Percentiles rank a stretch among this genome's conserved stretches.
phyloP scores from a whole-genome alignment of 1,140 invertebrate genomes.

The Anadara kagoshimensis region DNA sequence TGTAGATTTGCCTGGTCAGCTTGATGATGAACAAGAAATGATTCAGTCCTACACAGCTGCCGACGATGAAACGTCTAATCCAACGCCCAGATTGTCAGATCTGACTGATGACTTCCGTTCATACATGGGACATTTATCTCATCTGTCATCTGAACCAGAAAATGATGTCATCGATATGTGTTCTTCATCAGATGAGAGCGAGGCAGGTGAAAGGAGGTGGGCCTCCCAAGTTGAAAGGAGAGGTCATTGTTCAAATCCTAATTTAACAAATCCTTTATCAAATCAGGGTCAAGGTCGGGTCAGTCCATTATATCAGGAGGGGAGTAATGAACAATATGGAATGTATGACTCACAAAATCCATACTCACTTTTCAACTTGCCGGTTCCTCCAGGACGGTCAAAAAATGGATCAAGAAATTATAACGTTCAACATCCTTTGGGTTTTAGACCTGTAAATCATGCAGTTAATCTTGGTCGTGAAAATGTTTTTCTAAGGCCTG shows the following conservation, averaged over 20 bases:
- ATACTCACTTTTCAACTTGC: slow-evolving; percentile 62
- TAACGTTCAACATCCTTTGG: no score
- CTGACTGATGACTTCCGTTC: slow-evolving; percentile 56
- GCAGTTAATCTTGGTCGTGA: no score
- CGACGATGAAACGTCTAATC: no score
- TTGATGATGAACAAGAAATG: no score
- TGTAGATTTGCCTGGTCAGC: no score
- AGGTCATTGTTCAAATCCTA: slow-evolving; percentile 15
- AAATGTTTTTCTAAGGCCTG: no score
- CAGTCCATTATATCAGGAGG: not conserved
- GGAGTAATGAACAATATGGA: slow-evolving; percentile 14
- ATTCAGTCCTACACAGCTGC: no score
- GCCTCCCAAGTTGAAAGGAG: not conserved
- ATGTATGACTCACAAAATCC: slow-evolving; percentile 57
- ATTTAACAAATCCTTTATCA: not conserved
- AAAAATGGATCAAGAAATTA: no score
- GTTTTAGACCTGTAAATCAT: no score
- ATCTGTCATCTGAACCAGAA: slow-evolving; percentile 43
- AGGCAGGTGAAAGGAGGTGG: slow-evolving; percentile 28
- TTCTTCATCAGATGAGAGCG: slow-evolving; percentile 44
- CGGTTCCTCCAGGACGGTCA: slow-evolving; percentile 16
- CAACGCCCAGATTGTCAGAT: no score
- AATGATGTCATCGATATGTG: slow-evolving; percentile 40
- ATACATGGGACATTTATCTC: slow-evolving; percentile 61
- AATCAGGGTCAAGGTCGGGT: slow-evolving; percentile 12